Percentiles rank a stretch among this genome's conserved stretches.
phyloP scores from a whole-genome alignment of 2,797 vertebrate genomes.

The Mormyrus proboscirostris region DNA sequence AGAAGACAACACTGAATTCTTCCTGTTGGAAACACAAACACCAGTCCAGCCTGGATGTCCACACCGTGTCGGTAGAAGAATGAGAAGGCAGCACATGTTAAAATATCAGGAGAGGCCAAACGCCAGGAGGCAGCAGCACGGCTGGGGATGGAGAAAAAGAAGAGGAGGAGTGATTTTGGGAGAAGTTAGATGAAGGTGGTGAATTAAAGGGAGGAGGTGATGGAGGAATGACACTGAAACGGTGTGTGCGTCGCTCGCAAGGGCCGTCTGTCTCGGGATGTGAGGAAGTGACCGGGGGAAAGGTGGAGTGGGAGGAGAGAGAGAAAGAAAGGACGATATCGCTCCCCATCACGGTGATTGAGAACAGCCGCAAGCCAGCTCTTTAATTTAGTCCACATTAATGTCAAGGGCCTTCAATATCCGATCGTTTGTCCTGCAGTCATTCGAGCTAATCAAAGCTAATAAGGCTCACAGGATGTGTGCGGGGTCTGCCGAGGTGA shows the following conservation, averaged over 20 bases:
- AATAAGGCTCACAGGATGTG: conserved; percentile 35
- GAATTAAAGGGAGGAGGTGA: background rate
- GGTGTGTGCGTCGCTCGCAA: background rate
- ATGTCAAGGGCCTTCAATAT: conserved; percentile 33
- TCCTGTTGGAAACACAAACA: background rate
- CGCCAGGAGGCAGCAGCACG: background rate
- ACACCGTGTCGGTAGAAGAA: background rate
- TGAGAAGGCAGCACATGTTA: background rate
- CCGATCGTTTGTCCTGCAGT: conserved; percentile 37
- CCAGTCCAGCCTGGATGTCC: background rate
- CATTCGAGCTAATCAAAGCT: conserved; percentile 43
- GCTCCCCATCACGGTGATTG: conserved; percentile 20
- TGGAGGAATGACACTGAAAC: conserved; percentile 10
- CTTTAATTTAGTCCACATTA: conserved; percentile 47
- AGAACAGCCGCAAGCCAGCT: conserved; percentile 33
- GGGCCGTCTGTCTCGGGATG: background rate
- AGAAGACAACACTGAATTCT: background rate
- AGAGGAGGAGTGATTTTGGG: background rate
- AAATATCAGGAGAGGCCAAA: background rate
- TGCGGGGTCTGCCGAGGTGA: conserved; percentile 5
- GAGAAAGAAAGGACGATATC: background rate
- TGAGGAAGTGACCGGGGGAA: background rate
- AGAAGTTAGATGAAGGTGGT: background rate
- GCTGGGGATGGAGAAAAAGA: background rate
- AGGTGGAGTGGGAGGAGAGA: background rate